Conservation (phyloP, 2,888 invertebrate species). For the Apodemia mormo region DNA sequence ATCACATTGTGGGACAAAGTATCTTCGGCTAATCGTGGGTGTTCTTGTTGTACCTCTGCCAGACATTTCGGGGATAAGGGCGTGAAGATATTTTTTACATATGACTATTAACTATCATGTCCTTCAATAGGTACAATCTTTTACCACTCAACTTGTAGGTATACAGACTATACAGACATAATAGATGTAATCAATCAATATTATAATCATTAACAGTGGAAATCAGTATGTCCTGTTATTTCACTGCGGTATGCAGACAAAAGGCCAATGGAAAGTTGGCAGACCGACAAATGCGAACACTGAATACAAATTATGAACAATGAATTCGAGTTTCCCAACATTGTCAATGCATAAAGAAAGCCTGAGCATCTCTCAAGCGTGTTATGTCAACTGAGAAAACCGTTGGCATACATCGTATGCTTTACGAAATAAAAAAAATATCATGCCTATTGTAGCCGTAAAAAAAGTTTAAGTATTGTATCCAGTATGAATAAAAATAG, state of each 20-base stretch:
- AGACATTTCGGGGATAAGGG: no score
- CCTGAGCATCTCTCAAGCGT: conserved; percentile 39
- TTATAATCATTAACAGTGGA: conserved; percentile 33
- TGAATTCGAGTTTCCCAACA: conserved; percentile 73
- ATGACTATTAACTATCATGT: no score
- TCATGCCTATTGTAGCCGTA: no score
- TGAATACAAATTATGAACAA: conserved; percentile 76
- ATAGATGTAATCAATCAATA: not conserved
- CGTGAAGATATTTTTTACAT: no score
- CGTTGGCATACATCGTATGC: not conserved
- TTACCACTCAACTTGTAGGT: no score
- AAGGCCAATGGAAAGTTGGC: conserved; percentile 74
- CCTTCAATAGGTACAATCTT: no score
- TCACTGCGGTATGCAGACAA: conserved; percentile 45
- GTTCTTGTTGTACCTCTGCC: no score
- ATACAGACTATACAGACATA: no score
- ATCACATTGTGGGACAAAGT: no score
- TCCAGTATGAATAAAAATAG: no score
- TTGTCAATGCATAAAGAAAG: conserved; percentile 65
- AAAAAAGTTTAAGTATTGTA: no score
- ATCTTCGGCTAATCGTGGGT: no score
- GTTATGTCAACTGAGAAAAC: conserved; percentile 16
- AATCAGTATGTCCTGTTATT: conserved; percentile 55
- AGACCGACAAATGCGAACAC: conserved; percentile 46
- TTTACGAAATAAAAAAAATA: conserved; percentile 1